These are phyloP conservation scores for Empidonax alnorum DNA, from an alignment of 2,113 vertebrate genomes.

Conservation along the genomic window DNA sequence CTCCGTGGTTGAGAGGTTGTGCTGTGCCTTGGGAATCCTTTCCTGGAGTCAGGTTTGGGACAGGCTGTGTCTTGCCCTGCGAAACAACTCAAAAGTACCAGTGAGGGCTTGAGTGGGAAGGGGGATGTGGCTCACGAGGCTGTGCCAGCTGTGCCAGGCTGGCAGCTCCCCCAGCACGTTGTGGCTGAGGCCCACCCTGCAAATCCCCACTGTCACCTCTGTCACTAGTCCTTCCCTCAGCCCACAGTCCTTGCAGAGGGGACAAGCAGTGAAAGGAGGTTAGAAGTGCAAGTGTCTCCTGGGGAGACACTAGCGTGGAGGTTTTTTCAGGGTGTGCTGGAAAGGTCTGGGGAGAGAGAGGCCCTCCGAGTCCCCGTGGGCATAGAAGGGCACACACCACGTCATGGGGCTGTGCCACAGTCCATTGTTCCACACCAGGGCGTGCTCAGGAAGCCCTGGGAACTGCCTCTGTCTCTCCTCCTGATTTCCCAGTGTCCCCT, in stretches of 20 bases:
- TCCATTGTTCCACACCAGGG: neutral
- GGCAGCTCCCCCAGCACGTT: neutral
- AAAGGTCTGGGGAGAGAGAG: neutral
- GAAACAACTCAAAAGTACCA: neutral
- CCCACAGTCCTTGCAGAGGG: fast-evolving
- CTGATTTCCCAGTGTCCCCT: neutral
- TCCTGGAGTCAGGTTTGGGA: neutral
- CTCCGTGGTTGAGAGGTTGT: neutral
- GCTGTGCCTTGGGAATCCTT: neutral
- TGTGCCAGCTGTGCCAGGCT: neutral
- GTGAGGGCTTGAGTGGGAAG: neutral
- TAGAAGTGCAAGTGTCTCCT: neutral
- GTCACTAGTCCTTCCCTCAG: no score
- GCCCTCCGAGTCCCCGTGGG: neutral
- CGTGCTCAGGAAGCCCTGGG: neutral
- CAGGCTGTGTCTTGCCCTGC: slow-evolving; percentile 12
- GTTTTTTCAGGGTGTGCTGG: neutral
- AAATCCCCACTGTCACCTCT: neutral
- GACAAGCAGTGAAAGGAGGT: neutral
- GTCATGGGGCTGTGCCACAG: neutral
- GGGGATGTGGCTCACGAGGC: neutral
- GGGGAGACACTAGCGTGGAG: neutral
- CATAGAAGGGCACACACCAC: fast-evolving
- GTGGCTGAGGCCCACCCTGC: neutral
- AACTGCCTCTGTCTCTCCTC: neutral